Evolutionary conservation across 2,888 invertebrate species (phyloP), one percentile per base, ranked within the genome.

Genomic region (Chrysodeixis includens): DNA sequence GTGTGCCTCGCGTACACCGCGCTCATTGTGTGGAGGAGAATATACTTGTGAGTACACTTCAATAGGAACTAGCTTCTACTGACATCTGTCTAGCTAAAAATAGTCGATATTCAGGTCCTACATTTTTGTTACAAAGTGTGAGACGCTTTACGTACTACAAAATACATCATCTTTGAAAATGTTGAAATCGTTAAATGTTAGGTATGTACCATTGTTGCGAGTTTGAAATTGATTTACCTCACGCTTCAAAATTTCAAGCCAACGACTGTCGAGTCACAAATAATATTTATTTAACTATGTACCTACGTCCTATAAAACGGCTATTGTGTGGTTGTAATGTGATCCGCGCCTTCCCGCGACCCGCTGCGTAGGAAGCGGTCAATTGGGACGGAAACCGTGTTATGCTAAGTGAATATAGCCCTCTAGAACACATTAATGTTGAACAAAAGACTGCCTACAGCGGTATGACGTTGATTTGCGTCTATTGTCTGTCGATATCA

Each of bases 11-110:
- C 93, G 1, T 95, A 95, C 86, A 88, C 90, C 14, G 86, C 88
- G 0, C 92, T 95, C 63, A 86, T 95, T 52, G 90, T 94, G 5
- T 95, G 93, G 94, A 88, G 93, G 75, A 84, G 92, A 80, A 90
- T 93, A 86, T 94, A 94, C 78, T 76, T 95, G 94, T 95, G 71
- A 92, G 93, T 91, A 46, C 14, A 7, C 1, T 3, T 5, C 4
- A 22, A 51, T 26, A 14, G 10, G 0, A n/a, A n/a, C 14, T 20
- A 35, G 10, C 35, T 35, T 4, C 9, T 46, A 18, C 8, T 8
- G 8, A 10, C n/a, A 40, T 40, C 40, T n/a, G 14, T 3, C 35
- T 3, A 14, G 4, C 35, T 9, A 35, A 1, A 35, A 14, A 35
- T 3, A 32, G n/a, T n/a, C n/a, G n/a, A n/a, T n/a, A 35, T 14